Evolutionary conservation across 2,113 vertebrate genomes (phyloP).

Genomic region (Rhadina sibilatrix): DNA sequence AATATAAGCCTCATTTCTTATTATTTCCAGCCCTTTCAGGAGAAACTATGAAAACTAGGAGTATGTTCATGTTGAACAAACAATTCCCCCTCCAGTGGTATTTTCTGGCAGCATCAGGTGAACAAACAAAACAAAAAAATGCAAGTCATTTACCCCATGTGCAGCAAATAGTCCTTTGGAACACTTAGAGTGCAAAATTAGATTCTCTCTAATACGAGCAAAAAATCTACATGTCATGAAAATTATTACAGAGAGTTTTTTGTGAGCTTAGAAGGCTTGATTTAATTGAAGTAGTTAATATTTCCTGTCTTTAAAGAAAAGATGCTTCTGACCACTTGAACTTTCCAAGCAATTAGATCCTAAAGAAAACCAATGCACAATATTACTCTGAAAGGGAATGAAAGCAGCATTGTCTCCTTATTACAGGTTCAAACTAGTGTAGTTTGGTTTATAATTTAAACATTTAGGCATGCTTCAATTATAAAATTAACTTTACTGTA

Average conservation of each 20-base stretch:
- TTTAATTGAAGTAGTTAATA: constrained; percentile 8
- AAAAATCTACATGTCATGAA: constrained; percentile 1
- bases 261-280: constrained; percentile 4
- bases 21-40: constrained; percentile 26
- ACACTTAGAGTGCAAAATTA: constrained; percentile 34
- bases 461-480: neutral
- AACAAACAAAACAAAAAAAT: constrained; percentile 40
- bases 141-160: constrained; percentile 14
- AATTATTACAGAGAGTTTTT: neutral
- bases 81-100: neutral
- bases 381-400: neutral
- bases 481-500: neutral
- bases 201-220: constrained; percentile 30
- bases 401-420: neutral
- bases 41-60: constrained; percentile 24
- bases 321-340: neutral
- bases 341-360: neutral
- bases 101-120: constrained; percentile 44
- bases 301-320: neutral
- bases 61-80: neutral
- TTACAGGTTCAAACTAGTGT: neutral
- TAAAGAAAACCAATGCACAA: neutral
- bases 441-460: neutral
- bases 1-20: constrained; percentile 55
- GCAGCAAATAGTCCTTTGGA: constrained; percentile 22